These are phyloP conservation scores for Orientallactaga bullata DNA, from an alignment of 2,113 vertebrate species.

Conservation along the genomic window DNA sequence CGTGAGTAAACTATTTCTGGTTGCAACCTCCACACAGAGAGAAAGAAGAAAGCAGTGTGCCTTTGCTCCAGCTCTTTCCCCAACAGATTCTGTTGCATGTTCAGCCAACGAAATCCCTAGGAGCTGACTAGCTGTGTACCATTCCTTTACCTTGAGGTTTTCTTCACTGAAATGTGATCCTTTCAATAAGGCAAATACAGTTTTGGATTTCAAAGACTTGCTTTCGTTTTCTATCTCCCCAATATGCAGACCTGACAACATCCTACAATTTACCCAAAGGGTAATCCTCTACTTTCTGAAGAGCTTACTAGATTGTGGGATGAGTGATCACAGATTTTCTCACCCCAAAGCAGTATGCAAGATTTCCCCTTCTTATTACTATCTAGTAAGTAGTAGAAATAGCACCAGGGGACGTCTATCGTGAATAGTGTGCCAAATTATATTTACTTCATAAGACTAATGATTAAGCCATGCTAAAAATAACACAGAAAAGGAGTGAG, in stretches of 20 bases:
- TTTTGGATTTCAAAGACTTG: neutral
- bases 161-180: neutral
- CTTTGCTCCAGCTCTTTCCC: neutral
- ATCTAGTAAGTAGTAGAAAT: neutral
- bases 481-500: slow-evolving; percentile 63
- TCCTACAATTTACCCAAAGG: neutral
- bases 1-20: neutral
- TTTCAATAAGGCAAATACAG: slow-evolving; percentile 11
- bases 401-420: neutral
- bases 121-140: neutral
- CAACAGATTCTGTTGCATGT: no score
- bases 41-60: neutral
- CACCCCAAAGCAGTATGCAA: neutral
- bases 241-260: neutral
- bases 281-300: neutral
- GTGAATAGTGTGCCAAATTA: slow-evolving; percentile 11
- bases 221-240: neutral
- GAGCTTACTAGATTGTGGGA: neutral
- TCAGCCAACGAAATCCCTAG: slow-evolving; percentile 22
- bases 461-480: neutral
- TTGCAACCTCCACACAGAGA: neutral
- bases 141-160: slow-evolving; percentile 16
- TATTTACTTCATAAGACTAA: slow-evolving; percentile 9
- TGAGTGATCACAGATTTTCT: slow-evolving; percentile 6
- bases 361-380: neutral